These are phyloP conservation scores for Aurelia aurita DNA, from an alignment of 30 jellyfish, hydroid and myxozoan species.

Conservation along the genomic window DNA sequence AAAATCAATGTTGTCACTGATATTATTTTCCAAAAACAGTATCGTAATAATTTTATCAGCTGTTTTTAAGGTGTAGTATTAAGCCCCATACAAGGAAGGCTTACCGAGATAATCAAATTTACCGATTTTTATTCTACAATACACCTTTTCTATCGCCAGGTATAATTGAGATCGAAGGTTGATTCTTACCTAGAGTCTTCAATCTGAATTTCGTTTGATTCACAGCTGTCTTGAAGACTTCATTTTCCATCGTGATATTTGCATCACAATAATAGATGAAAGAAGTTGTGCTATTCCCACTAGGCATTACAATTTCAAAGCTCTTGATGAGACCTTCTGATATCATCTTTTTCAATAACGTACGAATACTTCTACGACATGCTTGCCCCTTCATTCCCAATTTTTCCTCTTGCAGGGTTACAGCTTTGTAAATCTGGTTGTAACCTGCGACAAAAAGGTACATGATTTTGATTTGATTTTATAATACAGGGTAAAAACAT, in stretches of 20 bases:
- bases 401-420: slow-evolving; percentile 16
- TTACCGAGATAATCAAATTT: too few relatives aligned
- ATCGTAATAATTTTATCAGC: too few relatives aligned
- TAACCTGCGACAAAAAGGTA: slow-evolving; percentile 20
- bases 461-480: background rate
- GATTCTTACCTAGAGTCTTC: slow-evolving; percentile 32
- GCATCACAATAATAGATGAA: slow-evolving; percentile 53
- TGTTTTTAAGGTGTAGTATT: too few relatives aligned
- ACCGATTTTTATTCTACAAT: too few relatives aligned
- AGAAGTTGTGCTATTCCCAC: slow-evolving; percentile 7
- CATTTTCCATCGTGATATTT: slow-evolving; percentile 38
- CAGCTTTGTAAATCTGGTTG: slow-evolving; percentile 37
- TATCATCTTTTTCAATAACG: slow-evolving; percentile 22
- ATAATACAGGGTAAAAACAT: background rate
- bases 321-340: slow-evolving; percentile 17
- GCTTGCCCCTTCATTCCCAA: slow-evolving; percentile 43
- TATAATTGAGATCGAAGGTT: too few relatives aligned
- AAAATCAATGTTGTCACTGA: too few relatives aligned
- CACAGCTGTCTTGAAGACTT: slow-evolving; percentile 36
- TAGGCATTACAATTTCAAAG: slow-evolving; percentile 37
- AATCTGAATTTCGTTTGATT: slow-evolving; percentile 53
- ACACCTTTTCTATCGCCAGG: too few relatives aligned
- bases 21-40: too few relatives aligned
- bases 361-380: slow-evolving; percentile 48
- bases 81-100: too few relatives aligned